Base-by-base conservation (phyloP, 2,888 invertebrate genomes). In the Agrilus biguttatus region DNA sequence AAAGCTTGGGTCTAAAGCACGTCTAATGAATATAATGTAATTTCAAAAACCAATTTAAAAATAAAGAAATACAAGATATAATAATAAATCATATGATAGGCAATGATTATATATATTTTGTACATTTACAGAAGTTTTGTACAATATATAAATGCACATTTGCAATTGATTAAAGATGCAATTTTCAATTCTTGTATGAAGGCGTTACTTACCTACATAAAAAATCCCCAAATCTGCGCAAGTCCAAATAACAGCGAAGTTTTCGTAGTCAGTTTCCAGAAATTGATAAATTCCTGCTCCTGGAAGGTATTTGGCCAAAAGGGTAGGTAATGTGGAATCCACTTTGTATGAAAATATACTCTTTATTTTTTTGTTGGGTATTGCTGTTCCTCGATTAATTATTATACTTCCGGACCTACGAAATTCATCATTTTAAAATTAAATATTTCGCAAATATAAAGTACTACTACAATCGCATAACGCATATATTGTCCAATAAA, bases 211-310 rank as follows among this genome's bases (percentile, higher is more conserved):
- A 78, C 80, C 80, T 58, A 75, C 68, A 57, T 79, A 74, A 43
- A 75, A 70, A 38, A 80, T 53, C 40, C 75, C 75, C 48, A 79
- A 69, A 61, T 77, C 79, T 14, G 77, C 74, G 55, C 84, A 84
- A 4, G 82, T 81, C 78, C 82, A 84, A 39, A 84, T 57, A 47
- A 84, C 71, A 33, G 82, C 82, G 63, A 77, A 83, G 55, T 74
- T 74, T 1, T 73, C 71, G 62, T 83, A 84, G 63, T 84, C 83
- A 0, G 83, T 82, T 56, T 77, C 75, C 19, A 84, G 69, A 37
- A 84, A 69, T 63, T 75, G 75, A 66, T 84, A 84, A 49, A 73
- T 73, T 1, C 83, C 83, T 8, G 80, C 77, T 37, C 82, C 83
- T 8, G 83, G 83, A 53, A 83, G 62, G 54, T 81, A 66, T 33